Base-by-base conservation (phyloP, 2,113 vertebrate species). In the Haliaeetus leucogaster region DNA sequence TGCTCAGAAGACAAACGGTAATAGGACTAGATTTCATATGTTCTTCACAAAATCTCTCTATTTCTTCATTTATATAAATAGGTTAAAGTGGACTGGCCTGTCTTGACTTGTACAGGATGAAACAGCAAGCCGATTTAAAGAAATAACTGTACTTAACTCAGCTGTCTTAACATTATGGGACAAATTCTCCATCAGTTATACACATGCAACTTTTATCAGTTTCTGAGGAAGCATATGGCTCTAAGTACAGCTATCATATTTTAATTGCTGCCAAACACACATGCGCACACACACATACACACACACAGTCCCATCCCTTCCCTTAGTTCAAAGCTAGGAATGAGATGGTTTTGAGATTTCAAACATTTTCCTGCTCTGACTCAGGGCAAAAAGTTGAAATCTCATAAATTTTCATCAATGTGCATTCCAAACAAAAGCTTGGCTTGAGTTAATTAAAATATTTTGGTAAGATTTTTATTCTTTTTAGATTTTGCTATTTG, bases 221-320 rank as follows among this genome's bases (percentile, higher is more conserved):
- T 90, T 90, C 61, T 90, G 72, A 91, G 86, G 71, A 91, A 95
- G 84, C 95, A 95, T 72, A 82, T 89, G 89, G 89, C 48, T 92
- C 36, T 86, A 61, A 89, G 83, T 40, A 82, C 27, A 72, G 21
- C 43, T 76, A 77, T 94, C 61, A 18, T 63, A 72, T 86, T 96
- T 92, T 91, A 71, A 61, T 89, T 97, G 76, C 68, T 93, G 94
- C 95, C 96, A 96, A 96, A 59, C 45, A 62, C 82, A 73, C 53
- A 29, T 8, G 14, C 2, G 0, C 18, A 1, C 8, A 3, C 4
- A 4, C 42, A 13, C 1, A 0, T n/a, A 30, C 42, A 58, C 10
- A 23, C 45, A 56, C 26, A 59, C 16, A 56, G 29, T 20, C 42
- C 30, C 8, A 2, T 89, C 36, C 65, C 17, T 67, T 91, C 86